Evolutionary conservation across 2,113 vertebrate species (phyloP), one percentile per base, ranked within the genome.

Genomic region (Delphinapterus leucas): DNA sequence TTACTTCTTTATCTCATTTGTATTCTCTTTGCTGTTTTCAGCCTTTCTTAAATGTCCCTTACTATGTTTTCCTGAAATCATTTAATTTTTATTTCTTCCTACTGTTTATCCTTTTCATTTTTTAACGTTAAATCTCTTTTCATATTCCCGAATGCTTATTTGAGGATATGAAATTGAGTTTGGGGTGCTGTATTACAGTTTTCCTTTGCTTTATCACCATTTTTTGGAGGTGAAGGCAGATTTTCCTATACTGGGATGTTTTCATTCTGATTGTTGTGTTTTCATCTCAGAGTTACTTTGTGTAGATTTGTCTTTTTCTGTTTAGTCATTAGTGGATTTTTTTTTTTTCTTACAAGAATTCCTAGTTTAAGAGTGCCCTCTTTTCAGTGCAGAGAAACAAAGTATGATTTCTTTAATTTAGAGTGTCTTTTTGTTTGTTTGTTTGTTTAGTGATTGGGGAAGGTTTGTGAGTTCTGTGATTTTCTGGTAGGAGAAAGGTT

Each of bases 341-440:
- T 92, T 80, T 92, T 85, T 90, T 94, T 91, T 58, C 71, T 93
- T 81, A n/a, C 4, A 91, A 77, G 18, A 71, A 92, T 90, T 91
- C 53, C 38, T 70, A 94, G 6, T 74, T 89, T 85, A 86, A 74
- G 53, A 53, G 11, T 86, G 14, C 44, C 9, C 2, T 63, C 31
- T 92, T 93, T 81, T 73, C 47, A 83, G 2, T 79, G 17, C 67
- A 82, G 65, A 70, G 49, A 58, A 71, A 55, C 10, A 44, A 58
- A 82, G 33, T 73, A 25, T 90, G 49, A 86, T 83, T 92, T 87
- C 36, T 68, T 83, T 68, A 21, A 71, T 44, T 74, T 76, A 76
- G 36, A 25, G 3, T 86, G n/a, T 31, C 18, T 53, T 38, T 84
- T 26, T 58, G 18, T 28, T 61, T 74, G 5, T 41, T 17, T 68